Percentiles rank a stretch among this genome's conserved stretches.
Evolutionary conservation across 2,797 vertebrate genomes (phyloP).

Genomic region (Chaunax sp.): DNA sequence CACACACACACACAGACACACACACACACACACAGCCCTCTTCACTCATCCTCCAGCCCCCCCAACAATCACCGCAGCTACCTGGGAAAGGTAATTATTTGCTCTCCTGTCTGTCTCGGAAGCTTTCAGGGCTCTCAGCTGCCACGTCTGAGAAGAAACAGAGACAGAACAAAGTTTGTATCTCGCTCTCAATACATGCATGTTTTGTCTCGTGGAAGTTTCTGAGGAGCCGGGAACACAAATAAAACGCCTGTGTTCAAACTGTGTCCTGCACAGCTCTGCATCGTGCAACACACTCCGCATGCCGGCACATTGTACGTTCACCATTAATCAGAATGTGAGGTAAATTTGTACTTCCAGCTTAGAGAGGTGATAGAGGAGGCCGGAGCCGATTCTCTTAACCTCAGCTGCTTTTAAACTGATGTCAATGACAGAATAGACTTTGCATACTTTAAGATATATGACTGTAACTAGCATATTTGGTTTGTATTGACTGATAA

Average conservation of each 20-base stretch:
- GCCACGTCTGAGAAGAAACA: slow-evolving; percentile 50
- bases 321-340: slow-evolving; percentile 5
- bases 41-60: slow-evolving; percentile 73
- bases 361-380: neutral
- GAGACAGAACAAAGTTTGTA: slow-evolving; percentile 28
- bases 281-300: too few species aligned
- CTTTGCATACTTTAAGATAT: neutral
- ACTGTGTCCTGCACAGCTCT: too few species aligned
- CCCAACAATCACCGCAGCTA: slow-evolving; percentile 70
- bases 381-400: too few species aligned
- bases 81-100: slow-evolving; percentile 85
- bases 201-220: slow-evolving; percentile 2
- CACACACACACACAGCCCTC: slow-evolving; percentile 48
- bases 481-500: neutral
- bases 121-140: slow-evolving; percentile 63
- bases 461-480: neutral
- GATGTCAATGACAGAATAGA: neutral
- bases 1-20: too few species aligned
- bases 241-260: neutral
- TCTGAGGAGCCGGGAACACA: neutral
- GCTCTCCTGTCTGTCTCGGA: slow-evolving; percentile 75
- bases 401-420: neutral
- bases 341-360: neutral
- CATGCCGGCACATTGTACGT: neutral
- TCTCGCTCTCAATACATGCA: neutral